These are phyloP conservation scores for Phasia obesa DNA, from an alignment of 2,888 invertebrate species.

Conservation along the genomic window DNA sequence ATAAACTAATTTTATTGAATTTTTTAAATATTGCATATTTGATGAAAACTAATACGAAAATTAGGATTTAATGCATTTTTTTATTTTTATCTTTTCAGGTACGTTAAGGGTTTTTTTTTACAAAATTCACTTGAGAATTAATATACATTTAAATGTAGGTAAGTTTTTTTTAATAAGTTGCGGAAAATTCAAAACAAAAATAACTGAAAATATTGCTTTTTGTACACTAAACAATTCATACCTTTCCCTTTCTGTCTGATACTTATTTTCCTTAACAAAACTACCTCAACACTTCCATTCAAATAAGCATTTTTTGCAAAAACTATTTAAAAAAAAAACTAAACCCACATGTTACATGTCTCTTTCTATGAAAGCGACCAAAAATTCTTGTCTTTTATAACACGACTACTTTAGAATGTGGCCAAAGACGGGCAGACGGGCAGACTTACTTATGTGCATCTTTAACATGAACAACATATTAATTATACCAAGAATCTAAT, in stretches of 20 bases:
- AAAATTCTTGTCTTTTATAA: slow-evolving; percentile 17
- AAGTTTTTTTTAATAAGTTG: neutral
- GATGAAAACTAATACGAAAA: neutral
- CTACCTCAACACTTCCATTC: neutral
- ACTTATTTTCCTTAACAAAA: slow-evolving; percentile 1
- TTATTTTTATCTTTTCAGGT: slow-evolving; percentile 26
- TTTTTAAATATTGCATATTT: no score
- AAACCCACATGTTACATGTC: slow-evolving; percentile 53
- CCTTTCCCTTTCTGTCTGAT: neutral
- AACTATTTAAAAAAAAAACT: neutral
- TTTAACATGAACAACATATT: slow-evolving; percentile 65
- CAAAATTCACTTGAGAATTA: neutral
- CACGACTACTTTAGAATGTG: slow-evolving; percentile 6
- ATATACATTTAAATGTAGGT: neutral
- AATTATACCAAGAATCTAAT: slow-evolving; percentile 62
- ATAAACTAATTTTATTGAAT: no score
- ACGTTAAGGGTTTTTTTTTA: neutral
- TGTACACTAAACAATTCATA: neutral
- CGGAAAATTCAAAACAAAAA: neutral
- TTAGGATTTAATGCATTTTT: neutral
- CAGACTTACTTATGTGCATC: slow-evolving; percentile 13
- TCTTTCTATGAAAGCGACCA: slow-evolving; percentile 11
- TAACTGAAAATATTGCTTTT: neutral
- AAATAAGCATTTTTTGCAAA: slow-evolving; percentile 7
- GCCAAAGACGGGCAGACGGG: slow-evolving; percentile 11